phyloP scores from a whole-genome alignment of 2,113 vertebrate genomes.

The Takifugu flavidus region DNA sequence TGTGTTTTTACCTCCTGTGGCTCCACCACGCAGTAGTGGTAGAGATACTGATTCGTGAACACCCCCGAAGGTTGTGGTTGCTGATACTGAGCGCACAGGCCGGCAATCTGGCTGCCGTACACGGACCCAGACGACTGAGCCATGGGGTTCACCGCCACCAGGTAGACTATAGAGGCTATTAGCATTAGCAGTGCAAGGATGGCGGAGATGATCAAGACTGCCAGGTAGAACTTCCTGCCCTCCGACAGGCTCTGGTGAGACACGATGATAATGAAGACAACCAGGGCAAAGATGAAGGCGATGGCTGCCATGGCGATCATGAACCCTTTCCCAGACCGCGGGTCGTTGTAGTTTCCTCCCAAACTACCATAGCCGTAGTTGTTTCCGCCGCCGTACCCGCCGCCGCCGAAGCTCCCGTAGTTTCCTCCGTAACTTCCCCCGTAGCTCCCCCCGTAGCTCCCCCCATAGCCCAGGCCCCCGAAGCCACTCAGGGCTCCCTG shows the following conservation, averaged over 20 bases:
- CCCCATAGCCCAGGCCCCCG: constrained; percentile 30
- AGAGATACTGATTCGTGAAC: constrained; percentile 84
- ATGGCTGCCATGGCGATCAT: constrained; percentile 83
- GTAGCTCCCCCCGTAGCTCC: background rate
- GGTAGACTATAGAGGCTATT: constrained; percentile 85
- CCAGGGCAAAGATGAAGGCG: constrained; percentile 74
- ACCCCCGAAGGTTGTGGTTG: constrained; percentile 39
- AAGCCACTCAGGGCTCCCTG: constrained; percentile 63
- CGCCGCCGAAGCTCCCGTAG: constrained; percentile 26
- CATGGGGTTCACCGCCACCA: constrained; percentile 84
- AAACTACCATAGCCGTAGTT: constrained; percentile 69
- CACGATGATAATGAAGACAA: constrained; percentile 79
- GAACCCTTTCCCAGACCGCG: constrained; percentile 82
- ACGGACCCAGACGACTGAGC: constrained; percentile 80
- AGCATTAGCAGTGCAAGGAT: constrained; percentile 79
- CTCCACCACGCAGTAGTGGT: constrained; percentile 91
- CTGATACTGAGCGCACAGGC: constrained; percentile 81
- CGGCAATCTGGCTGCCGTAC: constrained; percentile 73
- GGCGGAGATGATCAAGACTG: constrained; percentile 74
- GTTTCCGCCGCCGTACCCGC: constrained; percentile 45
- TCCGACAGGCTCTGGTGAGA: constrained; percentile 72
- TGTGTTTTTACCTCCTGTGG: constrained; percentile 82
- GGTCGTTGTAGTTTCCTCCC: constrained; percentile 81
- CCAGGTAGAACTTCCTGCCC: constrained; percentile 82
- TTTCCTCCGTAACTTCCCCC: background rate